Percentiles rank a stretch among this genome's conserved stretches.
Conservation (phyloP, 2,888 invertebrate species). For the Diachrysia chrysitis region DNA sequence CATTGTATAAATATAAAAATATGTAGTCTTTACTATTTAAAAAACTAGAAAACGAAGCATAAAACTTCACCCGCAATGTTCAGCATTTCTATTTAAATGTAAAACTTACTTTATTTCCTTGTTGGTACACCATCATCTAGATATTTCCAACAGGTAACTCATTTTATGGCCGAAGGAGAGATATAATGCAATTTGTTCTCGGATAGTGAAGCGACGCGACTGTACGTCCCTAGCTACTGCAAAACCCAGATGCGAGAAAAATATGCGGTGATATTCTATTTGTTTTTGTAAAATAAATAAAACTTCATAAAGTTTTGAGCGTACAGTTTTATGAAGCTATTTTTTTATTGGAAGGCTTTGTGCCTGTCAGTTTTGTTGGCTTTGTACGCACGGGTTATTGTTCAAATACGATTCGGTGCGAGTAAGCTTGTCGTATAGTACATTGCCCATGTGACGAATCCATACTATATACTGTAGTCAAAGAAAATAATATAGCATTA, state of each 20-base stretch:
- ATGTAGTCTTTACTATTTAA: too few species aligned
- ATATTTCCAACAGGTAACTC: constrained; percentile 1
- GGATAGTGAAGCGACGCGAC: neutral
- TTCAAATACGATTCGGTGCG: too few species aligned
- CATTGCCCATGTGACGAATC: too few species aligned
- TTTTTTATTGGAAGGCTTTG: neutral
- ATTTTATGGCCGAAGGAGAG: neutral
- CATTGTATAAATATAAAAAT: too few species aligned
- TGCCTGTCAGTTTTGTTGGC: neutral
- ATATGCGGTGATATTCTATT: neutral
- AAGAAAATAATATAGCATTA: too few species aligned
- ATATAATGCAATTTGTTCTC: constrained; percentile 6
- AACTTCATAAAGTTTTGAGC: neutral
- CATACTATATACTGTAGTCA: too few species aligned
- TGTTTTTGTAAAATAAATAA: neutral
- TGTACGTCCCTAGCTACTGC: neutral
- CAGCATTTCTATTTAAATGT: neutral
- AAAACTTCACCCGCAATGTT: neutral
- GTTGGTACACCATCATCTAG: constrained; percentile 1
- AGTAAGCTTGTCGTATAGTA: too few species aligned
- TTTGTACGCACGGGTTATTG: neutral
- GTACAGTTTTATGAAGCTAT: neutral
- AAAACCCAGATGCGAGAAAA: neutral
- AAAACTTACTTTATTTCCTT: constrained; percentile 4
- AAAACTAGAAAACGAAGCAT: too few species aligned